These are phyloP conservation scores for Tinea trinotella DNA, from an alignment of 2,888 invertebrate genomes.

Conservation along the genomic window DNA sequence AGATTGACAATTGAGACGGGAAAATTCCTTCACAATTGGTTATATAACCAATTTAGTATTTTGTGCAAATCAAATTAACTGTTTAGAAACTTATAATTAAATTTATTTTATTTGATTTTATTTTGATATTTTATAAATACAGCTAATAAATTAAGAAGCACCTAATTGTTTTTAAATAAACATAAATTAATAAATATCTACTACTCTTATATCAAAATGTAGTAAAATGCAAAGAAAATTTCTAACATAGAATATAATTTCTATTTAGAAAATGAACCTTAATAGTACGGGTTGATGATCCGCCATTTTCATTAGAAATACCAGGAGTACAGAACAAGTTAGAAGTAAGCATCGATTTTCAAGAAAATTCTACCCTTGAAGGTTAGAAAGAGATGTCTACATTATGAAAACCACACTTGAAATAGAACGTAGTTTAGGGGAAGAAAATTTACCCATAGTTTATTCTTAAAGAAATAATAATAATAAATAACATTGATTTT, in stretches of 20 bases:
- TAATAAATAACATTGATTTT: background rate
- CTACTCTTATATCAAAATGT: background rate
- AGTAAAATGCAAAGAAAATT: background rate
- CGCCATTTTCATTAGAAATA: slow-evolving; percentile 50
- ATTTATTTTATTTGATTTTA: too few relatives aligned
- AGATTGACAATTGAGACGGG: background rate
- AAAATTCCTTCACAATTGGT: too few relatives aligned
- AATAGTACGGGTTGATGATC: slow-evolving; percentile 29
- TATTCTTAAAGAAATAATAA: background rate
- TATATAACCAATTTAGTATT: too few relatives aligned
- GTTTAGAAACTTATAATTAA: too few relatives aligned
- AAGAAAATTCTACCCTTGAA: background rate
- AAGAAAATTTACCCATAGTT: background rate
- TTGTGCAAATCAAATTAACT: too few relatives aligned
- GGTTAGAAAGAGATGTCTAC: background rate
- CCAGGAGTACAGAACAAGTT: slow-evolving; percentile 34
- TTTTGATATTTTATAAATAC: too few relatives aligned
- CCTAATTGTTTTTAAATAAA: too few relatives aligned
- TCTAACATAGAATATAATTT: background rate
- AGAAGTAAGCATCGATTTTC: slow-evolving; percentile 27
- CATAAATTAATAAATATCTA: too few relatives aligned
- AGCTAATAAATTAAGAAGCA: too few relatives aligned
- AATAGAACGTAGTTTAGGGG: background rate
- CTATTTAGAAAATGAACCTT: background rate
- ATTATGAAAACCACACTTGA: background rate